phyloP scores from a whole-genome alignment of 2,888 invertebrate species.

The Apantesis nais region DNA sequence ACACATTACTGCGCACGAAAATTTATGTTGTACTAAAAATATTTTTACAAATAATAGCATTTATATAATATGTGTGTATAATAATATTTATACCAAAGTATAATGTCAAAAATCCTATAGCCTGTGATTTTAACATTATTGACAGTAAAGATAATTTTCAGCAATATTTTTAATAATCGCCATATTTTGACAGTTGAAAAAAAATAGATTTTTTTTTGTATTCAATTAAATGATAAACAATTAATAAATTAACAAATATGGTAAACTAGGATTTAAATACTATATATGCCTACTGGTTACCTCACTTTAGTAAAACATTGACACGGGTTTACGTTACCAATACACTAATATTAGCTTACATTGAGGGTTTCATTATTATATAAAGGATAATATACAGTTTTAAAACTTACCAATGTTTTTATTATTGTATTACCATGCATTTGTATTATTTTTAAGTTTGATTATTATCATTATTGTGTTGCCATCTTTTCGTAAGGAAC shows the following conservation, averaged over 20 bases:
- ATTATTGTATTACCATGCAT: not conserved
- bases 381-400: not conserved
- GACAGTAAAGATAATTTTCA: not conserved
- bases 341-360: not conserved
- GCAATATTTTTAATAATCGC: not conserved
- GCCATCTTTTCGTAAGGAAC: slow-evolving; percentile 7
- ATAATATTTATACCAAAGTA: not conserved
- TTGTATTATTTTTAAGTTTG: not conserved
- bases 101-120: not conserved
- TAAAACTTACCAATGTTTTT: not conserved
- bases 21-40: not conserved
- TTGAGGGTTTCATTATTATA: not conserved
- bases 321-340: too few relatives aligned
- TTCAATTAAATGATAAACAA: too few relatives aligned
- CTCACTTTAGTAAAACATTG: not conserved
- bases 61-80: not conserved
- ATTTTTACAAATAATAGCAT: too few relatives aligned
- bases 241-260: too few relatives aligned
- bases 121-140: not conserved
- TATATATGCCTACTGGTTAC: not conserved
- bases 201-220: not conserved
- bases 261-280: too few relatives aligned
- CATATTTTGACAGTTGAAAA: not conserved
- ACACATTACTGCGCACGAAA: too few relatives aligned
- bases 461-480: not conserved